Evolutionary conservation across 2,113 vertebrate species (phyloP).

Genomic region (Hippocampus zosterae): DNA sequence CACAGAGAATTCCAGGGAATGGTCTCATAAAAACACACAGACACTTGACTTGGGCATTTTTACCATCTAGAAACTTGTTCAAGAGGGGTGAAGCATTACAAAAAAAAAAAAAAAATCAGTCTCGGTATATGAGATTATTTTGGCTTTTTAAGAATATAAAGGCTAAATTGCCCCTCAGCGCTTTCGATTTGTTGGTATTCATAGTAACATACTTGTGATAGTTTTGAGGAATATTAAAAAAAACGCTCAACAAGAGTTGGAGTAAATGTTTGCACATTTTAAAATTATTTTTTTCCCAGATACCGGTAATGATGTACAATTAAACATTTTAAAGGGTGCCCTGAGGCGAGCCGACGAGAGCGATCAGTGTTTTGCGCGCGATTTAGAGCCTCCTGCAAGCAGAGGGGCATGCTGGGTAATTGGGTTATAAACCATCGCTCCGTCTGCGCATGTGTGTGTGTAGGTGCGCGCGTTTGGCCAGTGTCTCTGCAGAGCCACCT

Average conservation of each 20-base stretch:
- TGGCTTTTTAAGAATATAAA: background rate
- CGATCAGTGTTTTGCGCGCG: slow-evolving; percentile 19
- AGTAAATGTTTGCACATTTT: background rate
- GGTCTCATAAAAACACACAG: too few species aligned
- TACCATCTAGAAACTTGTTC: too few species aligned
- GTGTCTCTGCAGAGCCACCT: slow-evolving; percentile 19
- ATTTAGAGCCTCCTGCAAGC: slow-evolving; percentile 44
- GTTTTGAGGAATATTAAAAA: background rate
- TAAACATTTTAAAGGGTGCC: background rate
- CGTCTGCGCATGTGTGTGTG: slow-evolving; percentile 14
- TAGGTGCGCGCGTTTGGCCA: slow-evolving; percentile 4
- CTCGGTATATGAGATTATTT: background rate
- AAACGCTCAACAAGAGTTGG: background rate
- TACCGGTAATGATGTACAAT: background rate
- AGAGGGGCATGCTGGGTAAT: slow-evolving; percentile 54
- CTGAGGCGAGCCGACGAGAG: slow-evolving; percentile 1
- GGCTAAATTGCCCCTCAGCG: background rate
- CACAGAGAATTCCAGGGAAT: too few species aligned
- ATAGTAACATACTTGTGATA: background rate
- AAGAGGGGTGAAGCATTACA: too few species aligned
- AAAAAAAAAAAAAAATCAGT: too few species aligned
- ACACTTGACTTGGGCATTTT: too few species aligned
- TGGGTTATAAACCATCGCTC: slow-evolving; percentile 46
- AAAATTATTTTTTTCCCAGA: background rate
- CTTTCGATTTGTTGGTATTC: background rate